These are phyloP conservation scores for Exaiptasia diaphana DNA, from an alignment of 64 coral and sea anemone species.

Conservation along the genomic window DNA sequence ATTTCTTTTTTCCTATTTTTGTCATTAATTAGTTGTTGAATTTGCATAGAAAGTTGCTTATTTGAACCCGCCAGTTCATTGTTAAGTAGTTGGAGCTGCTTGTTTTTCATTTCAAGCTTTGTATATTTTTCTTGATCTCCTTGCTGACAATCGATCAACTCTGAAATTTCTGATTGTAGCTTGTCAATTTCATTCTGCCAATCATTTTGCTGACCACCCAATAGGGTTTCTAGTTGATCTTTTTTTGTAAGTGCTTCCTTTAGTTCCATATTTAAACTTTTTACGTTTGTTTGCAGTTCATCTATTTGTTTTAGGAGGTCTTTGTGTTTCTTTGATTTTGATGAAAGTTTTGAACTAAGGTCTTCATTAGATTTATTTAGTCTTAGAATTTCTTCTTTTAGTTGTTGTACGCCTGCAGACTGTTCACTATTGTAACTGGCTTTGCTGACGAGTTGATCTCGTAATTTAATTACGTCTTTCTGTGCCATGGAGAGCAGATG, in stretches of 20 bases:
- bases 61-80: constrained; percentile 53
- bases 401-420: not conserved
- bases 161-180: constrained; percentile 41
- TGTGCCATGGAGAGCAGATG: constrained; percentile 60
- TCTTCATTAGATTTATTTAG: constrained; percentile 55
- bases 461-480: constrained; percentile 69
- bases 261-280: constrained; percentile 61
- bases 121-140: constrained; percentile 48
- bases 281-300: constrained; percentile 63
- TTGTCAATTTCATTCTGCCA: constrained; percentile 72
- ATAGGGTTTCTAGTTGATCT: constrained; percentile 48
- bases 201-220: constrained; percentile 47
- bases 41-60: constrained; percentile 52
- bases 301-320: constrained; percentile 57
- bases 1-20: constrained; percentile 59
- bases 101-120: constrained; percentile 85
- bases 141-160: constrained; percentile 58
- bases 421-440: constrained; percentile 48
- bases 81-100: constrained; percentile 65
- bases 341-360: constrained; percentile 66
- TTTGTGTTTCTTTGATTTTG: constrained; percentile 60
- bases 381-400: constrained; percentile 64
- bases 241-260: constrained; percentile 37
- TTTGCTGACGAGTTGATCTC: constrained; percentile 49
- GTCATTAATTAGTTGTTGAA: constrained; percentile 77